These are phyloP conservation scores for Hybognathus amarus DNA, from an alignment of 2,797 vertebrate species.

Conservation along the genomic window DNA sequence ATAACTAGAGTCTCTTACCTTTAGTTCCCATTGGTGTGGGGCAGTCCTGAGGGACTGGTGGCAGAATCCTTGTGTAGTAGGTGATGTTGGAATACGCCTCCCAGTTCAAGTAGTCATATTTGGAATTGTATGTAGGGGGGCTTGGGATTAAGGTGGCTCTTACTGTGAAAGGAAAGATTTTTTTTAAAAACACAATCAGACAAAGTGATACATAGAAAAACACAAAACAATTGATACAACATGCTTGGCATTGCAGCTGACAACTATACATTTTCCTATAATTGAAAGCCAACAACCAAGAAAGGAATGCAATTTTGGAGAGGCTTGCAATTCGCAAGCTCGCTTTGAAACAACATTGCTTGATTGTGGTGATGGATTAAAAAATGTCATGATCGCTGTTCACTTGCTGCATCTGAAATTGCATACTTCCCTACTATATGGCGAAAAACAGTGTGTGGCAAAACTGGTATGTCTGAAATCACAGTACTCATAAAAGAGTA, in stretches of 20 bases:
- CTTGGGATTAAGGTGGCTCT: constrained; percentile 89
- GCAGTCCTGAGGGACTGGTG: constrained; percentile 87
- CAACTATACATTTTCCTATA: background rate
- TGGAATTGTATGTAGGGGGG: constrained; percentile 91
- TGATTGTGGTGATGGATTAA: no score
- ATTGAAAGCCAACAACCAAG: background rate
- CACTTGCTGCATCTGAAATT: no score
- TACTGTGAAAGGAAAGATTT: constrained; percentile 67
- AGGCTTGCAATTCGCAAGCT: no score
- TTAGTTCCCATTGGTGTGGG: constrained; percentile 89
- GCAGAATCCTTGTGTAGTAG: constrained; percentile 91
- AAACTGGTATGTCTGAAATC: no score
- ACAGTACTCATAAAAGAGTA: no score
- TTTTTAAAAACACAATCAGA: background rate
- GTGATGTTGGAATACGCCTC: constrained; percentile 89
- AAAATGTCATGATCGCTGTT: no score
- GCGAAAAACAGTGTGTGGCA: no score
- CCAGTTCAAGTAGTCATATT: constrained; percentile 91
- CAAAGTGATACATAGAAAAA: background rate
- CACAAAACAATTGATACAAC: no score
- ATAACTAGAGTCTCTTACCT: constrained; percentile 75
- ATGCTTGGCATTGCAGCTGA: background rate
- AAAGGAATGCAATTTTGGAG: no score
- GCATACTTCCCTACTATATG: no score
- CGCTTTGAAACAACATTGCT: no score